phyloP scores from a whole-genome alignment of 2,888 invertebrate species.

The Stenchaetothrips biformis region DNA sequence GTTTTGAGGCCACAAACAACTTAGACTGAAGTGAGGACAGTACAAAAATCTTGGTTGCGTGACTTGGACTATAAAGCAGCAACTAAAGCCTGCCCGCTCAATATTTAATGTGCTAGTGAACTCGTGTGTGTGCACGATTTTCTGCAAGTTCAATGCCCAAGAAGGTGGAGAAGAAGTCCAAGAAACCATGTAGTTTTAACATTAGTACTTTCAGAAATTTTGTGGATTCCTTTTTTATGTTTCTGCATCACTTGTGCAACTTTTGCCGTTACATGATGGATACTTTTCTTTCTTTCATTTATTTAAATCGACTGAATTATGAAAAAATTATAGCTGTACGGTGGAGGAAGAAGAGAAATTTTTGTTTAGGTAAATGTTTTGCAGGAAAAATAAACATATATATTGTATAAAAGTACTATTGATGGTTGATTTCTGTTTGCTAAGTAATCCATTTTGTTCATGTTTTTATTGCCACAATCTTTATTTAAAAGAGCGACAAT shows the following conservation, averaged over 20 bases:
- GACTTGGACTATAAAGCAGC: background rate
- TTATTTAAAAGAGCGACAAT: background rate
- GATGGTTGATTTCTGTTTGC: slow-evolving; percentile 6
- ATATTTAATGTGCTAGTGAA: slow-evolving; percentile 19
- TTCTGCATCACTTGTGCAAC: background rate
- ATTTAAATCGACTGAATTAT: slow-evolving; percentile 14
- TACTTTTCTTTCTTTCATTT: background rate
- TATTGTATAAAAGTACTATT: slow-evolving; percentile 6
- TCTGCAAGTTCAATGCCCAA: slow-evolving; percentile 18
- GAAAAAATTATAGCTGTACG: background rate
- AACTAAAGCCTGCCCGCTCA: slow-evolving; percentile 13
- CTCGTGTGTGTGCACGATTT: background rate
- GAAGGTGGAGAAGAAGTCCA: slow-evolving; percentile 6
- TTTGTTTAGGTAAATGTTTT: background rate
- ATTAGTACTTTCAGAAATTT: background rate
- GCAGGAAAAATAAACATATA: slow-evolving; percentile 15
- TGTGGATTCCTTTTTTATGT: background rate
- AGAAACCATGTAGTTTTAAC: background rate
- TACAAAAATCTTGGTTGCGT: slow-evolving; percentile 10
- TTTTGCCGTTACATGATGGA: background rate
- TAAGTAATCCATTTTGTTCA: background rate
- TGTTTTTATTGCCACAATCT: background rate
- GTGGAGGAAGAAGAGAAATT: background rate
- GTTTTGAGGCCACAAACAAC: slow-evolving; percentile 9
- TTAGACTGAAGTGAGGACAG: slow-evolving; percentile 23